Evolutionary conservation across 2,113 vertebrate genomes (phyloP).

Genomic region (Daphoenositta chrysoptera): DNA sequence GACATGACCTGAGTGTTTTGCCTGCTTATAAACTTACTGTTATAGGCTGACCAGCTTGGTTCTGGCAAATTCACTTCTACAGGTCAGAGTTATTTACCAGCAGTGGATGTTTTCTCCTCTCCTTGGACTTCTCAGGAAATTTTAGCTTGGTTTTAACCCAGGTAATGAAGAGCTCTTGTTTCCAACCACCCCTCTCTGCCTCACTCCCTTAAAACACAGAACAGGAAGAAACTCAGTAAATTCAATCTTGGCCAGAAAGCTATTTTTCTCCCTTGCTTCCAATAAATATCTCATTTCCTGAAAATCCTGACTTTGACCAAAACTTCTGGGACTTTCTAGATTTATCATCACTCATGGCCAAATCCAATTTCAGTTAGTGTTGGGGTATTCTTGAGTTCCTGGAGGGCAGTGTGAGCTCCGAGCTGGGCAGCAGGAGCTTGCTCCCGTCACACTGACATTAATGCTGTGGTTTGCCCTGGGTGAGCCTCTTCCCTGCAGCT

Average conservation of each 20-base stretch:
- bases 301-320: conserved; percentile 2
- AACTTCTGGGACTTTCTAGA: not conserved
- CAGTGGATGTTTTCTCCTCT: not conserved
- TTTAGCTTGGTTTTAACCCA: not conserved
- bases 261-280: not conserved
- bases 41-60: not conserved
- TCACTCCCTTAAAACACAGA: not conserved
- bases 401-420: not conserved
- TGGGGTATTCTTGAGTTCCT: not conserved
- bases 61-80: not conserved
- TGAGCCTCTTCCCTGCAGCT: not conserved
- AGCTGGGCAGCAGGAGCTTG: not conserved
- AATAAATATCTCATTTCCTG: conserved; percentile 38
- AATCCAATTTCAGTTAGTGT: not conserved
- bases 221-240: conserved; percentile 24
- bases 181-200: not conserved
- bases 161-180: not conserved
- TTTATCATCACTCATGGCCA: not conserved
- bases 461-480: not conserved
- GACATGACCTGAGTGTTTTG: not conserved
- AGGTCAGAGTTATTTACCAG: not conserved
- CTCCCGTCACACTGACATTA: not conserved
- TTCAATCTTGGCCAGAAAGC: not conserved
- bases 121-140: not conserved
- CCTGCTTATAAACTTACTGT: not conserved